These are phyloP conservation scores for Eulemur albifrons DNA, from an alignment of 2,797 vertebrate genomes.

Conservation along the genomic window DNA sequence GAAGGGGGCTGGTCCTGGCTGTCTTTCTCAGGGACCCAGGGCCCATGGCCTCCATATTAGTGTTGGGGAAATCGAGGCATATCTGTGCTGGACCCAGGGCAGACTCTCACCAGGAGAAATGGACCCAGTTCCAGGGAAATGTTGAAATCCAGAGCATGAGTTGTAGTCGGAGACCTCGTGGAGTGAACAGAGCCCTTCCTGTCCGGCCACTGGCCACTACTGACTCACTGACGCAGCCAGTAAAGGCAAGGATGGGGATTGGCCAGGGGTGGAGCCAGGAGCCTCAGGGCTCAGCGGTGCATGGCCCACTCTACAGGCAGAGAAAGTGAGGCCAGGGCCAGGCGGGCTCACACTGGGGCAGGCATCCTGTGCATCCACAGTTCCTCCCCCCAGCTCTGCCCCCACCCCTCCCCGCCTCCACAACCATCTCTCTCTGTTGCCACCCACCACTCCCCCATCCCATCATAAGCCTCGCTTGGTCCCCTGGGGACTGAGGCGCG, in stretches of 20 bases:
- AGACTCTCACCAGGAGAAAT: neutral
- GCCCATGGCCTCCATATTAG: no score
- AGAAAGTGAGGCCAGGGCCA: accelerated
- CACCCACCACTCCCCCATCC: conserved; percentile 68
- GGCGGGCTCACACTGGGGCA: neutral
- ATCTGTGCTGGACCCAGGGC: neutral
- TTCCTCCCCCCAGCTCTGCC: neutral
- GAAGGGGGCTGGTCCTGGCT: accelerated
- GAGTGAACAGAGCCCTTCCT: accelerated
- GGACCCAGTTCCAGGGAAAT: neutral
- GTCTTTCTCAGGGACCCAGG: neutral
- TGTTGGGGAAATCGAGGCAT: neutral
- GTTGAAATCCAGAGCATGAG: accelerated
- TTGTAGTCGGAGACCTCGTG: accelerated
- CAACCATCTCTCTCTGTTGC: neutral
- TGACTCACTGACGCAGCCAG: accelerated
- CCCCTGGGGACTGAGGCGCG: conserved; percentile 63
- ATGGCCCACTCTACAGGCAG: neutral
- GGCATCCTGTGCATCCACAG: accelerated
- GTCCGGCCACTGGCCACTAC: accelerated
- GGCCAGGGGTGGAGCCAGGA: accelerated
- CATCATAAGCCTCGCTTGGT: conserved; percentile 74
- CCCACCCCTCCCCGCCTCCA: neutral
- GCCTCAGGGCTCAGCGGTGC: accelerated
- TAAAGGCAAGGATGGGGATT: accelerated